These are phyloP conservation scores for Drosophila bifasciata DNA, from an alignment of 1,140 invertebrate genomes.

Conservation along the genomic window DNA sequence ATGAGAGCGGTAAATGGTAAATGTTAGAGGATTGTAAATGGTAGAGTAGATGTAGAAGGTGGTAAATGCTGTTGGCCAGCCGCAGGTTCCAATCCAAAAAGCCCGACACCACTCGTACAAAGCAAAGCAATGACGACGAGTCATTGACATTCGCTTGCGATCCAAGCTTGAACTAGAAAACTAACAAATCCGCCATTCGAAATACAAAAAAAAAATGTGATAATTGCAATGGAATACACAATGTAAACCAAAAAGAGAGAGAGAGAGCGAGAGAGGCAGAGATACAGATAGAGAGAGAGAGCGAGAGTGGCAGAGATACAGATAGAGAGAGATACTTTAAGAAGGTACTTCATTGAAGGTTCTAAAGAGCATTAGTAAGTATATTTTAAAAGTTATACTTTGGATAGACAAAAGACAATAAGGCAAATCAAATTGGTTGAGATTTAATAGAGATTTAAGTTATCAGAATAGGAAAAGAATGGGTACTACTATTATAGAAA, in stretches of 20 bases:
- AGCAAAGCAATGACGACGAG: conserved; percentile 40
- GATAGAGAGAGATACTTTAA: not conserved
- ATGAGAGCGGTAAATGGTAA: conserved; percentile 62
- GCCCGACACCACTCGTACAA: conserved; percentile 15
- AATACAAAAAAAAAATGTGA: conserved; percentile 46
- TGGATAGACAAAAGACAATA: too few relatives aligned
- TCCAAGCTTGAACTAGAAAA: conserved; percentile 70
- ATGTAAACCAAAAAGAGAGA: conserved; percentile 20
- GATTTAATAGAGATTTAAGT: too few relatives aligned
- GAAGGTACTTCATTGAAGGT: too few relatives aligned
- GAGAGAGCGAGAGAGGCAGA: not conserved
- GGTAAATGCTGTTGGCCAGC: conserved; percentile 34
- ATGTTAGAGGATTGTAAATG: too few relatives aligned
- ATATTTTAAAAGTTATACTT: too few relatives aligned
- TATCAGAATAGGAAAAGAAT: too few relatives aligned
- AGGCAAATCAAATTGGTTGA: too few relatives aligned
- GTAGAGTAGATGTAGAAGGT: too few relatives aligned
- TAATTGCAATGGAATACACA: conserved; percentile 53
- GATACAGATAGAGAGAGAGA: not conserved
- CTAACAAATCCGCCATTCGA: conserved; percentile 38
- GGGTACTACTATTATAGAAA: too few relatives aligned
- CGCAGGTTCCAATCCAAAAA: conserved; percentile 41
- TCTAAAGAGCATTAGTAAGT: too few relatives aligned
- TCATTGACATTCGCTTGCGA: conserved; percentile 71
- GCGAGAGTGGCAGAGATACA: not conserved